Percentiles rank a stretch among this genome's conserved stretches.
Evolutionary conservation across 2,888 invertebrate genomes (phyloP).

Genomic region (Apodemia duryi): DNA sequence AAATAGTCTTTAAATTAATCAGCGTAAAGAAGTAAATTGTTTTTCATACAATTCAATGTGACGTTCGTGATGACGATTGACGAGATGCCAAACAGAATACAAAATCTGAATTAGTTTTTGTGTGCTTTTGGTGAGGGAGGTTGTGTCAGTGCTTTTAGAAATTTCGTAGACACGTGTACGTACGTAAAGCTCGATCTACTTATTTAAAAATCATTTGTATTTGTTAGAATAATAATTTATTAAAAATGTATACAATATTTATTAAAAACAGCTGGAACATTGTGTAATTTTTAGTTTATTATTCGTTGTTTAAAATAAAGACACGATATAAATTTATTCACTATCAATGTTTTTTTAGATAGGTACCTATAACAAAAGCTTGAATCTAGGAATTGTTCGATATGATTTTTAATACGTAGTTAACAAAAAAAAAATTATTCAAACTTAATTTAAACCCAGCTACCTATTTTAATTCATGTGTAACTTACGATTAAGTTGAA

Average conservation of each 20-base stretch:
- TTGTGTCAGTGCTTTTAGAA: slow-evolving; percentile 7
- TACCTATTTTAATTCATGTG: too few species aligned
- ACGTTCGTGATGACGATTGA: slow-evolving; percentile 9
- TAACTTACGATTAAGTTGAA: too few species aligned
- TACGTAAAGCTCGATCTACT: slow-evolving; percentile 5
- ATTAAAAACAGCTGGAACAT: too few species aligned
- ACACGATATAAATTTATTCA: too few species aligned
- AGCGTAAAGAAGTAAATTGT: background rate
- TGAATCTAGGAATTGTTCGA: too few species aligned
- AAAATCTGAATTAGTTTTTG: slow-evolving; percentile 13
- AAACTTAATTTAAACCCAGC: too few species aligned
- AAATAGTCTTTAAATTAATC: background rate
- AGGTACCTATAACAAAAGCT: too few species aligned
- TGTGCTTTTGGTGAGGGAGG: background rate
- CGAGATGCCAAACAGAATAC: slow-evolving; percentile 9
- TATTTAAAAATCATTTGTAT: background rate
- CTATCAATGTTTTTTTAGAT: too few species aligned
- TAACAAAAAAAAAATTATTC: too few species aligned
- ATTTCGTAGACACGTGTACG: slow-evolving; percentile 9
- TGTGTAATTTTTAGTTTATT: too few species aligned
- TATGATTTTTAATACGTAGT: too few species aligned
- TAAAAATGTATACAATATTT: background rate
- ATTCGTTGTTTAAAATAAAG: too few species aligned
- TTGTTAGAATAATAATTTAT: background rate
- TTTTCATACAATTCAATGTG: background rate